These are phyloP conservation scores for Cyclina sinensis DNA, from an alignment of 1,140 invertebrate genomes.

Conservation along the genomic window DNA sequence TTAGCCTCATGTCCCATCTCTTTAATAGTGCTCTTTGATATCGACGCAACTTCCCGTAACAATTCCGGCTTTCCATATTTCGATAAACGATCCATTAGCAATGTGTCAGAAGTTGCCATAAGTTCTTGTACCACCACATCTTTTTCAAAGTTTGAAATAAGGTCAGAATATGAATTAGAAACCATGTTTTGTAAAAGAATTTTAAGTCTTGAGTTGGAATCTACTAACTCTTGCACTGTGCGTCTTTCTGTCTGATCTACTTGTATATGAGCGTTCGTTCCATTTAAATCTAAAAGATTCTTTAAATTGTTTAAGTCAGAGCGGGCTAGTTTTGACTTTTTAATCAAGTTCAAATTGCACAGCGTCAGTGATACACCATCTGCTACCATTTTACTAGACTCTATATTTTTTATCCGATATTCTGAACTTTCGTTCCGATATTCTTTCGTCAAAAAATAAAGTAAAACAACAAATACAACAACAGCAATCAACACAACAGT, in stretches of 20 bases:
- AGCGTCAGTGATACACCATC: background rate
- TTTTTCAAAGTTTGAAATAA: background rate
- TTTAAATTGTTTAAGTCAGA: background rate
- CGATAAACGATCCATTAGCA: background rate
- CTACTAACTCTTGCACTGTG: background rate
- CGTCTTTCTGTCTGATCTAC: background rate
- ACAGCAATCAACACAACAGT: background rate
- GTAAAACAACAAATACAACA: background rate
- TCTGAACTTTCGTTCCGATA: background rate
- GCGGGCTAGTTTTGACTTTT: background rate
- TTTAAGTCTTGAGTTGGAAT: background rate
- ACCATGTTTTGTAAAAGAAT: background rate
- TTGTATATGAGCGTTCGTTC: too few species aligned
- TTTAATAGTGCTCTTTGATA: background rate
- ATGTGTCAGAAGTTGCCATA: background rate
- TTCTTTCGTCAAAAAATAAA: background rate
- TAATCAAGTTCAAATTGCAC: constrained; percentile 42
- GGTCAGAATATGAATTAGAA: background rate
- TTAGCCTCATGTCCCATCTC: background rate
- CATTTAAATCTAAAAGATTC: background rate
- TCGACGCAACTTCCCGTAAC: background rate
- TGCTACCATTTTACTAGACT: background rate
- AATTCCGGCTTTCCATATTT: background rate
- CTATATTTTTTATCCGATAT: background rate
- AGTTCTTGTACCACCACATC: constrained; percentile 28